Evolutionary conservation across 2,113 vertebrate genomes (phyloP).

Genomic region (Colistium nudipinnis): DNA sequence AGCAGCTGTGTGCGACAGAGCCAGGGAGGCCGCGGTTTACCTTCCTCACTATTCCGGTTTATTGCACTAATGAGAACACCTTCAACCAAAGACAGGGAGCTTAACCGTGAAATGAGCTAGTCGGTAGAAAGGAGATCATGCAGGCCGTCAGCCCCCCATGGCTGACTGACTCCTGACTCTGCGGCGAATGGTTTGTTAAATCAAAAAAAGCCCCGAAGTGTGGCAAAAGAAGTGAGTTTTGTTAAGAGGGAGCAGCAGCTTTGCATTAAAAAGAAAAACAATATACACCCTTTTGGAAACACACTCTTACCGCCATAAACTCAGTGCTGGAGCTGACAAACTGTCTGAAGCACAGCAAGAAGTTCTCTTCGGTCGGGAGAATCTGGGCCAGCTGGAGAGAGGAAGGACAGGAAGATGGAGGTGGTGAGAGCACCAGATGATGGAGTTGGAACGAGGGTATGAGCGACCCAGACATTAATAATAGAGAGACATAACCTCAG

Average conservation of each 20-base stretch:
- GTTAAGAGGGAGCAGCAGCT: background rate
- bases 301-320: constrained; percentile 94
- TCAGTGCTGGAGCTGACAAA: constrained; percentile 94
- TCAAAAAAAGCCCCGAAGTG: background rate
- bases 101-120: constrained; percentile 26
- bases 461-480: constrained; percentile 59
- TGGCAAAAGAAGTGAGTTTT: background rate
- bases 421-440: constrained; percentile 53
- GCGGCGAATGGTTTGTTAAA: constrained; percentile 11
- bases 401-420: constrained; percentile 52
- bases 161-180: constrained; percentile 15
- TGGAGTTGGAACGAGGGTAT: constrained; percentile 14
- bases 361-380: constrained; percentile 97
- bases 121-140: constrained; percentile 18
- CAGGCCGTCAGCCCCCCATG: constrained; percentile 9
- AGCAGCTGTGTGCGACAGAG: constrained; percentile 9
- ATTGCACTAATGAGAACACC: constrained; percentile 34
- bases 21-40: constrained; percentile 1
- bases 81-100: constrained; percentile 18
- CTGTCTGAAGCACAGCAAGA: constrained; percentile 96
- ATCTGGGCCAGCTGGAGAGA: constrained; percentile 93
- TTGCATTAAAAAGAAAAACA: background rate
- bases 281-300: constrained; percentile 7
- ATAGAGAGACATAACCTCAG: constrained; percentile 54
- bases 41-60: constrained; percentile 1